Evolutionary conservation across 2,888 invertebrate genomes (phyloP).

Genomic region (Gisinianus flammeolus): DNA sequence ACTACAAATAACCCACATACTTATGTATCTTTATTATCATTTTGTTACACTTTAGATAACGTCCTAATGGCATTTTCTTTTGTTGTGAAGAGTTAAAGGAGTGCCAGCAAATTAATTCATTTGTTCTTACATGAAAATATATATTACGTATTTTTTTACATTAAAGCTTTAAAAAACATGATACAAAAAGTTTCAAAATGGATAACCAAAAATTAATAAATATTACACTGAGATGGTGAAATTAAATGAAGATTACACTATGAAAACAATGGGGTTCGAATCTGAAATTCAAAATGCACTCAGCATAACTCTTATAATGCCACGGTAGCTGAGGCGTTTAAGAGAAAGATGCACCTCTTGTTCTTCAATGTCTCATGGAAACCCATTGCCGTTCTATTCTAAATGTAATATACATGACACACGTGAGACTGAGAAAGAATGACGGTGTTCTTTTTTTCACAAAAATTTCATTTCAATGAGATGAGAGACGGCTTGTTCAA

Average conservation of each 20-base stretch:
- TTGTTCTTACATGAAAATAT: neutral
- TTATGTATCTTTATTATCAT: no score
- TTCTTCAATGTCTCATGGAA: neutral
- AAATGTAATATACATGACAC: neutral
- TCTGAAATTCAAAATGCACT: constrained; percentile 14
- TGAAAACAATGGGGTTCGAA: constrained; percentile 7
- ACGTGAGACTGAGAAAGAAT: neutral
- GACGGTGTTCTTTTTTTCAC: neutral
- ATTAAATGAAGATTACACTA: neutral
- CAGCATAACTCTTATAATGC: constrained; percentile 21
- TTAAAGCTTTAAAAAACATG: neutral
- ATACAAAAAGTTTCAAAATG: neutral
- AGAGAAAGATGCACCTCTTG: constrained; percentile 11
- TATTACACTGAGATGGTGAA: neutral
- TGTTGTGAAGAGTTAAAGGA: no score
- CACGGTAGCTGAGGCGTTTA: neutral
- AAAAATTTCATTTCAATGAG: no score
- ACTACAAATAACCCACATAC: constrained; percentile 23
- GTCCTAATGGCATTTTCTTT: no score
- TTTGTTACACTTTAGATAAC: no score
- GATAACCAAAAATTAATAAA: neutral
- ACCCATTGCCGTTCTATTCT: neutral
- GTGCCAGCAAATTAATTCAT: no score
- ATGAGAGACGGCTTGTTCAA: no score
- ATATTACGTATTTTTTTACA: no score